Evolutionary conservation across 2,797 vertebrate species (phyloP).

Genomic region (Psittacula echo): DNA sequence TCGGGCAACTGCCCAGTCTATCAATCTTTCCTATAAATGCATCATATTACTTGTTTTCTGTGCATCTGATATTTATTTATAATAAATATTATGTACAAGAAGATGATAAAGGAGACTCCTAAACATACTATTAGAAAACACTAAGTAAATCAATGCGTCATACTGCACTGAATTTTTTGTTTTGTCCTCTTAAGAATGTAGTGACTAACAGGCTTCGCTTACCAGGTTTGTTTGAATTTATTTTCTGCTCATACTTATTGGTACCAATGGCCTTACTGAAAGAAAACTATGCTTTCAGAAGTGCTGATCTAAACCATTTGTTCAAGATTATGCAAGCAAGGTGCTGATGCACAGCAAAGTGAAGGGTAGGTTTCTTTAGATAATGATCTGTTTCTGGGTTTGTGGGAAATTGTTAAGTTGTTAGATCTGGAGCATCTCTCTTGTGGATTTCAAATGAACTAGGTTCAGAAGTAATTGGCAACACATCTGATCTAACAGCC

Average conservation of each 20-base stretch:
- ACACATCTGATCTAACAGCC: slow-evolving; percentile 4
- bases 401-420: neutral
- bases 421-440: slow-evolving; percentile 23
- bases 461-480: slow-evolving; percentile 26
- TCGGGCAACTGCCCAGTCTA: neutral
- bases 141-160: neutral
- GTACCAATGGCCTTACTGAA: neutral
- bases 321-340: neutral
- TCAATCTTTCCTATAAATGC: neutral
- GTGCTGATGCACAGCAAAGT: slow-evolving; percentile 12
- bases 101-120: neutral
- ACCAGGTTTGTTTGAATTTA: neutral
- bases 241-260: neutral
- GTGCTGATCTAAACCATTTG: slow-evolving; percentile 5
- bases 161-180: neutral
- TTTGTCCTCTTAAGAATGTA: neutral
- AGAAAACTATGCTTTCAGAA: neutral
- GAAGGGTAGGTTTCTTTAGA: neutral
- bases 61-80: neutral
- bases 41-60: neutral
- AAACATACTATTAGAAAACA: neutral
- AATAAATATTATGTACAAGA: neutral
- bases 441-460: neutral
- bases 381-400: slow-evolving; percentile 34
- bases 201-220: neutral